Base-by-base conservation (phyloP, 2,113 vertebrate species). In the Gobius niger region DNA sequence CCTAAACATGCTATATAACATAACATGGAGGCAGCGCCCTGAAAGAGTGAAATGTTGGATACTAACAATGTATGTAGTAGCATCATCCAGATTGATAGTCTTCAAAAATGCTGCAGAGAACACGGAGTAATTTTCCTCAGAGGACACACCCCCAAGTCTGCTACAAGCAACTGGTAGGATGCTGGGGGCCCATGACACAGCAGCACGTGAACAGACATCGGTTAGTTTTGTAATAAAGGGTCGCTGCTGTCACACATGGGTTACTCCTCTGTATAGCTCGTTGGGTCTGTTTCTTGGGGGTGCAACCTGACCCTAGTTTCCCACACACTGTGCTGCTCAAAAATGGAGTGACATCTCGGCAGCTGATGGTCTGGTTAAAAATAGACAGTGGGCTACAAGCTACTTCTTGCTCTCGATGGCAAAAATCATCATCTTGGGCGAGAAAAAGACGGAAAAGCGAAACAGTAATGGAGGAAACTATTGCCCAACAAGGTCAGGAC, bases 361-460 rank as follows among this genome's bases (percentile, higher is more conserved):
- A 90, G 88, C 86, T 91, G 89, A 85, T 84, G 80, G 65, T 14
- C 52, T 16, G 24, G 75, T 81, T 89, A 90, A 87, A 90, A 89
- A 91, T 92, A 92, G 89, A 83, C 74, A 51, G 53, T 18, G 49
- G 44, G 65, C 64, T 65, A 51, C 69, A 65, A 61, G 68, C 72
- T 64, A 51, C 79, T 68, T 16, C 78, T 80, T 73, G 51, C 76
- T 44, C n/a, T 34, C 9, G 61, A 12, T 63, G 46, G 7, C 16
- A 46, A 10, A 9, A 69, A 14, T 11, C 42, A 50, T 9, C 34
- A 53, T 16, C 2, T 14, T 11, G 49, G 7, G 9, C 12, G 0
- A 44, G 54, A 0, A 1, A 1, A 19, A 15, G 18, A 15, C 7
- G 5, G 0, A 19, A 15, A 10, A 5, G 0, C 51, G 15, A 18